Base-by-base conservation (phyloP, 2,113 vertebrate genomes). In the Ctenomys sociabilis region DNA sequence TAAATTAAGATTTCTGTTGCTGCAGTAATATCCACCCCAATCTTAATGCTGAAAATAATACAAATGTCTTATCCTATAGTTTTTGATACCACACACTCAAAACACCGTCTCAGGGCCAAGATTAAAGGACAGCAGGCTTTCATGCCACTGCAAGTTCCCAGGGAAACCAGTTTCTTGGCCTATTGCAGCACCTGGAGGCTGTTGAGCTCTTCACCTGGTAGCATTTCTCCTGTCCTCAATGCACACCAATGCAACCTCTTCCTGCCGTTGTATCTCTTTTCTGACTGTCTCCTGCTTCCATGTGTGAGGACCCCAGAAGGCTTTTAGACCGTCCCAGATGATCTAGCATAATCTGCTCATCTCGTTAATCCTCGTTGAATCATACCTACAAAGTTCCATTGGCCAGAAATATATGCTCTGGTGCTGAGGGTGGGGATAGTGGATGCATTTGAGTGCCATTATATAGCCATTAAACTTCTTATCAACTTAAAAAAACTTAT, bases 401-500 rank as follows among this genome's bases (percentile, higher is more conserved):
- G 77, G 43, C 49, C 40, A 21, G 54, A 63, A 68, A 75, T 70
- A 64, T 13, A 83, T 63, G 68, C 40, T 66, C 28, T 75, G 37
- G 4, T 94, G 7, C 37, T 10, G 4, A 78, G 4, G 10, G 83
- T 37, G 40, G 78, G 13, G 30, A 73, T 0, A 45, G 16, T 75
- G 3, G 21, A 37, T 43, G 16, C 85, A 9, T 75, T 59, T 10
- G 21, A 14, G 43, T 14, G 2, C 4, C 26, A 21, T 54, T 45
- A 81, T 66, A 78, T 30, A 80, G 22, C 2, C 11, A 54, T 52
- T 0, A 35, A 16, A 88, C 4, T 63, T 78, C 35, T 75, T 68
- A 91, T 77, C 6, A 45, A 17, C 52, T 96, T 90, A 80, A 28
- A 94, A 80, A 22, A 89, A 49, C 49, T 49, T 75, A 85, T 28